Conservation (phyloP, 2,797 vertebrate genomes). For the Phoxinus dragarum region DNA sequence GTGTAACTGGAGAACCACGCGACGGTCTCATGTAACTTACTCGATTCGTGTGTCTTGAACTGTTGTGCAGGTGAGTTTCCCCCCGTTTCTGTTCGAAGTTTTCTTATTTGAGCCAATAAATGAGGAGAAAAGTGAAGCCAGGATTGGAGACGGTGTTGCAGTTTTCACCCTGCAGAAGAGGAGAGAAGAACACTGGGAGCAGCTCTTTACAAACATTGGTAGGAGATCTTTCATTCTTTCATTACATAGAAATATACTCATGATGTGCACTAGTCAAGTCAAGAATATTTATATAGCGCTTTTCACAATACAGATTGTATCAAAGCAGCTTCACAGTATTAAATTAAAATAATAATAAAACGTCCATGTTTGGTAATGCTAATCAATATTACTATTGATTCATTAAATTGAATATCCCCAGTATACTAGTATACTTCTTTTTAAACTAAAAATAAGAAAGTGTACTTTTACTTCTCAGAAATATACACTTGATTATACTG, state of each 20-base stretch:
- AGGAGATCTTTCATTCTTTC: background rate
- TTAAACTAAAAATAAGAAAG: background rate
- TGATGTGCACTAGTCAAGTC: too few species aligned
- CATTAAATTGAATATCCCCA: too few species aligned
- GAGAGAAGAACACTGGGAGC: slow-evolving; percentile 80
- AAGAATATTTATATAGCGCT: too few species aligned
- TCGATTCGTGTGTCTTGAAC: background rate
- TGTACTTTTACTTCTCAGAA: background rate
- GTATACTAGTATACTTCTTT: background rate
- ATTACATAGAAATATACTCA: slow-evolving; percentile 22
- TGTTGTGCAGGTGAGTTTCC: slow-evolving; percentile 82
- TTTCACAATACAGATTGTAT: too few species aligned
- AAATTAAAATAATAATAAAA: too few species aligned
- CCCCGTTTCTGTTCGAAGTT: slow-evolving; percentile 91
- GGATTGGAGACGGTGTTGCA: slow-evolving; percentile 82
- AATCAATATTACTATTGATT: too few species aligned
- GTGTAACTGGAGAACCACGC: background rate
- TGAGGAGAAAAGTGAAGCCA: slow-evolving; percentile 84
- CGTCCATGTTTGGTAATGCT: too few species aligned
- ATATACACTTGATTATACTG: background rate
- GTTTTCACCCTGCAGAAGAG: slow-evolving; percentile 87
- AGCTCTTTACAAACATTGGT: slow-evolving; percentile 77
- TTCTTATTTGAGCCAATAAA: slow-evolving; percentile 86
- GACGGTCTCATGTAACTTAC: background rate
- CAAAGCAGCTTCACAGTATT: too few species aligned